Percentiles rank a stretch among this genome's conserved stretches.
phyloP scores from a whole-genome alignment of 2,113 vertebrate genomes.

The Protomyctophum bolini region DNA sequence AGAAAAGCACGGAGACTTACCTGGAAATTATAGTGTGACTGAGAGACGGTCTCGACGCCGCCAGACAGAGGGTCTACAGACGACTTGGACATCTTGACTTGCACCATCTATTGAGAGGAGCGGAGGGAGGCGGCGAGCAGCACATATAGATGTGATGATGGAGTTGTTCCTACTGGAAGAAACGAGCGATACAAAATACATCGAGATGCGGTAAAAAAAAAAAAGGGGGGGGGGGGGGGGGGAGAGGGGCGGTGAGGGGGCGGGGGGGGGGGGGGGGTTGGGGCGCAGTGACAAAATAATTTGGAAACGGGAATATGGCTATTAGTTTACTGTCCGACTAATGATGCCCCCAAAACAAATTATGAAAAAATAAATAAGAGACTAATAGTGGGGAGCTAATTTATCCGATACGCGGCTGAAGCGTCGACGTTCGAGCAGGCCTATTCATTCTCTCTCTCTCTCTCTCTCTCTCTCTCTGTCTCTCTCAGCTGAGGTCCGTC shows the following conservation, averaged over 20 bases:
- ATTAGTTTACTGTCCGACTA: constrained; percentile 10
- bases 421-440: constrained; percentile 54
- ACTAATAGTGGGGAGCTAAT: constrained; percentile 30
- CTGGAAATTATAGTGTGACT: constrained; percentile 83
- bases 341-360: too few species aligned
- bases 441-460: constrained; percentile 21
- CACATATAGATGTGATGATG: constrained; percentile 66
- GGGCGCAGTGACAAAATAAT: too few species aligned
- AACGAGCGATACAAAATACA: constrained; percentile 59
- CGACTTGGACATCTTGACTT: constrained; percentile 84
- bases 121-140: constrained; percentile 69
- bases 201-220: constrained; percentile 48
- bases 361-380: background rate
- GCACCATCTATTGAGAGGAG: constrained; percentile 81
- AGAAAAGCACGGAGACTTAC: constrained; percentile 60
- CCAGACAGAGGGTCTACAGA: constrained; percentile 80
- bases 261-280: background rate
- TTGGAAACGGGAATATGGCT: background rate
- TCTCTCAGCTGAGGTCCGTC: background rate
- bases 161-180: constrained; percentile 67
- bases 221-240: constrained; percentile 13
- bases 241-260: too few species aligned
- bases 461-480: constrained; percentile 6
- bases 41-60: constrained; percentile 76
- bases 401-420: constrained; percentile 32